These are phyloP conservation scores for Hyla sarda DNA, from an alignment of 2,113 vertebrate genomes.

Conservation along the genomic window DNA sequence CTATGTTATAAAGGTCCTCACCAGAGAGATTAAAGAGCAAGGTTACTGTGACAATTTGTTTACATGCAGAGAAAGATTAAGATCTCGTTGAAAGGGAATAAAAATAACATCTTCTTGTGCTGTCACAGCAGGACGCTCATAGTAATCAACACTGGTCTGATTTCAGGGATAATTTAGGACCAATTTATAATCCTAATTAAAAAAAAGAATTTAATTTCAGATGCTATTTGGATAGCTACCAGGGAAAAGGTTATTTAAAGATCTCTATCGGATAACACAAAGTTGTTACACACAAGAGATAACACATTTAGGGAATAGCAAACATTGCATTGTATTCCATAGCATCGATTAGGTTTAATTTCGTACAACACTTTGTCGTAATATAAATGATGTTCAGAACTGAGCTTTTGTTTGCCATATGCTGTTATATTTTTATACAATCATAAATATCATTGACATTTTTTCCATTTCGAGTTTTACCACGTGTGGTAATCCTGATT, in stretches of 20 bases:
- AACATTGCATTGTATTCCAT: constrained; percentile 31
- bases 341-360: constrained; percentile 11
- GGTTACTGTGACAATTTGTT: constrained; percentile 86
- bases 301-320: constrained; percentile 46
- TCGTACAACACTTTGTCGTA: neutral
- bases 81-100: constrained; percentile 88
- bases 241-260: constrained; percentile 58
- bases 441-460: neutral
- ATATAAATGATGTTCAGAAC: neutral
- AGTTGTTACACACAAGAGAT: constrained; percentile 51
- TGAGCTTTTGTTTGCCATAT: neutral
- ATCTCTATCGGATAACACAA: constrained; percentile 46
- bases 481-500: neutral
- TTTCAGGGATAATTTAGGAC: constrained; percentile 99
- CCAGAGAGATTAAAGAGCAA: constrained; percentile 82
- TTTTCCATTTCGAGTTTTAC: neutral
- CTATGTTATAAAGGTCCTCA: constrained; percentile 78
- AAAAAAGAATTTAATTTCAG: constrained; percentile 75
- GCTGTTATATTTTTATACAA: neutral
- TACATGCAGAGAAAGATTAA: constrained; percentile 85
- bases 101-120: constrained; percentile 87
- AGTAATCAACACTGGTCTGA: constrained; percentile 99
- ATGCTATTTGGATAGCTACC: constrained; percentile 67
- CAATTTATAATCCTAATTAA: constrained; percentile 99
- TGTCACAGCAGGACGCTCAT: constrained; percentile 92